Base-by-base conservation (phyloP, 2,888 invertebrate species). In the Caenorhabditis macrosperma region DNA sequence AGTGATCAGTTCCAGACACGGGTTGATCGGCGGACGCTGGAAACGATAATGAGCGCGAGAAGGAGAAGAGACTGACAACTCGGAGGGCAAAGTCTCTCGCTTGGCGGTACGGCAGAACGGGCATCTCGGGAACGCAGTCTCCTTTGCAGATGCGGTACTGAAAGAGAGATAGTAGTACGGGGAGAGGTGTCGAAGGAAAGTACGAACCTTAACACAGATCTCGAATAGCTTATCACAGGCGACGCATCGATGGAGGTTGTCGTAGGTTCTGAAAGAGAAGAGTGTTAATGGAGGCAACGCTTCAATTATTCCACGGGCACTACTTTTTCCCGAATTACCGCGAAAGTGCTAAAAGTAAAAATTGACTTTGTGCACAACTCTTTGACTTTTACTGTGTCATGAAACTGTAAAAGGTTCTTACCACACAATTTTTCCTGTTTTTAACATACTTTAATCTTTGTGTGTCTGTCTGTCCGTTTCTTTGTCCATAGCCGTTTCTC, bases 11-110 rank as follows among this genome's bases (percentile, higher is more conserved):
- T 72, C 72, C 20, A 72, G 48, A 26, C 72, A 72, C 7, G 72
- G 72, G 24, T 72, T 72, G 2, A 64, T 33, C 28, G 72, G 64
- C 7, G 72, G 57, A 57, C 64, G 72, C 72, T 72, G 57, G 7
- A 72, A 28, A 12, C 9, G 26, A 41, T n/a, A 24, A 20, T 10
- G 48, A 52, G 15, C 24, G 22, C 15, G 28, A 26, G 20, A 38
- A 0, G 24, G 26, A 46, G 7, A 1, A 7, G 26, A 1, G 15
- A 52, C 72, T 50, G 7, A 72, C 72, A 17, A 72, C 46, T 64
- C 57, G 54, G 9, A 22, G 9, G 1, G 72, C 26, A 48, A 72
- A 38, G 10, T 72, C 64, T 41, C 35, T 54, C 3, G 57, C 55
- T 30, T 44, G 44, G 15, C 44, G 12, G 28, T 66, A 67, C 3